phyloP scores from a whole-genome alignment of 2,797 vertebrate genomes.

The Novumbra hubbsi region DNA sequence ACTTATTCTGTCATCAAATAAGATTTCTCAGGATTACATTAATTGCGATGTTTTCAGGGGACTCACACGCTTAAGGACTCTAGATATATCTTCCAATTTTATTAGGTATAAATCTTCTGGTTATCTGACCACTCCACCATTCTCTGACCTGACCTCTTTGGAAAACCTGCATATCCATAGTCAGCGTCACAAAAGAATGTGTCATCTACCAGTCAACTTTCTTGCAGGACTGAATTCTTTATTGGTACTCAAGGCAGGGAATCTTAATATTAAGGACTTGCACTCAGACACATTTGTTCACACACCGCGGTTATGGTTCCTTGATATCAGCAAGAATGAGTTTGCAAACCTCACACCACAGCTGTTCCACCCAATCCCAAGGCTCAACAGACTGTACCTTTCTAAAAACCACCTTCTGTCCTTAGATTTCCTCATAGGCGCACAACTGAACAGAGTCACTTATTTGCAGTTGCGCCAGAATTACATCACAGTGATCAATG shows the following conservation, averaged over 20 bases:
- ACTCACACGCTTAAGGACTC: not conserved
- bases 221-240: not conserved
- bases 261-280: not conserved
- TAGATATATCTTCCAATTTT: not conserved
- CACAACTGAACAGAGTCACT: not conserved
- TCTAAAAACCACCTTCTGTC: not conserved
- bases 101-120: not conserved
- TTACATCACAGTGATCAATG: not conserved
- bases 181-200: not conserved
- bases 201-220: not conserved
- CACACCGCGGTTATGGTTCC: not conserved
- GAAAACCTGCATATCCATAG: not conserved
- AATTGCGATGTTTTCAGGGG: not conserved
- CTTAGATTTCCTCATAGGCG: not conserved
- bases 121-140: not conserved
- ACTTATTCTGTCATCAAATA: not conserved
- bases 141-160: conserved; percentile 1
- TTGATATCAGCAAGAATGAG: not conserved
- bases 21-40: not conserved
- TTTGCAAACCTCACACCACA: not conserved
- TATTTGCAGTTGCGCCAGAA: not conserved
- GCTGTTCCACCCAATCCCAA: not conserved
- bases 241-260: not conserved
- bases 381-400: not conserved
- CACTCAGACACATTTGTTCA: not conserved